Evolutionary conservation across 2,113 vertebrate genomes (phyloP).

Genomic region (Pygathrix nemaeus): DNA sequence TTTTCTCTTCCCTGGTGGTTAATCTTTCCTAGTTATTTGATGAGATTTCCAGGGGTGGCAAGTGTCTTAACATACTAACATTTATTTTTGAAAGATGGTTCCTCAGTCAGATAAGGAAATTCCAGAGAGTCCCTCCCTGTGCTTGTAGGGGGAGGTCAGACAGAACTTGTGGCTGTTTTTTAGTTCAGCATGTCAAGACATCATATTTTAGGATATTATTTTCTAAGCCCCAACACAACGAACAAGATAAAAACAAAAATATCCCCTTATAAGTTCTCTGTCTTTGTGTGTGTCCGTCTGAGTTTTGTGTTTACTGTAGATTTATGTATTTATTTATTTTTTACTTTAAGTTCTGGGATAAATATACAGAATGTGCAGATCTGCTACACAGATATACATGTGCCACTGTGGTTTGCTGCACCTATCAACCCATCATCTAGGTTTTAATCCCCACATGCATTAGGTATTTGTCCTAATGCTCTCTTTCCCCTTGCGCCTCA

Average conservation of each 20-base stretch:
- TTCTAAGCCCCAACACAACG: background rate
- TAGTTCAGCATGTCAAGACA: background rate
- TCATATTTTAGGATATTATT: background rate
- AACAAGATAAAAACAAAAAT: background rate
- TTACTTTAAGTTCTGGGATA: background rate
- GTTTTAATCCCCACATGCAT: too few relatives aligned
- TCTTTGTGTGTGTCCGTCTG: conserved; percentile 79
- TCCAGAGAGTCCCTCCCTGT: background rate
- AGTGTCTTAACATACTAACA: background rate
- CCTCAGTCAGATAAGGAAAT: background rate
- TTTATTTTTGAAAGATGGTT: background rate
- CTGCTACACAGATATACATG: too few relatives aligned
- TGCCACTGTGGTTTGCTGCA: too few relatives aligned
- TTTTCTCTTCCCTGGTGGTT: background rate
- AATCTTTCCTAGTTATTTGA: background rate
- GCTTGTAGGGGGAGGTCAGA: background rate
- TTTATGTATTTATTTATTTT: conserved; percentile 85
- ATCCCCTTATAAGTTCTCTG: background rate
- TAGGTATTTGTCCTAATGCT: too few relatives aligned
- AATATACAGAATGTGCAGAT: too few relatives aligned
- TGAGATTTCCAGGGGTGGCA: background rate
- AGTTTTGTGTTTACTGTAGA: conserved; percentile 94
- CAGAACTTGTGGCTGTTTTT: background rate
- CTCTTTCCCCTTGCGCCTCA: too few relatives aligned
- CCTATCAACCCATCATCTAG: too few relatives aligned